Evolutionary conservation across 2,888 invertebrate species (phyloP).

Genomic region (Trisateles emortualis): DNA sequence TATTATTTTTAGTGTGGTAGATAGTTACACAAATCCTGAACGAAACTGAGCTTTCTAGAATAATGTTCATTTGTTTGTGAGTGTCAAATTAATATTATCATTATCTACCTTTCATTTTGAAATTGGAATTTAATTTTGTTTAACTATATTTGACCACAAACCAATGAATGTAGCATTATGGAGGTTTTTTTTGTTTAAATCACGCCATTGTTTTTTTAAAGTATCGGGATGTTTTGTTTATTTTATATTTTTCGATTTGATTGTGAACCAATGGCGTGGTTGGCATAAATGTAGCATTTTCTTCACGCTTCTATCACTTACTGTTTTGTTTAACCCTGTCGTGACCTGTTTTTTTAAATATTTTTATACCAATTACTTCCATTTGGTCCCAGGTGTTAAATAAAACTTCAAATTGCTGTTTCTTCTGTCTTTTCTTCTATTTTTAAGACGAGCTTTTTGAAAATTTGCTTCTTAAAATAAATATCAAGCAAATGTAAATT

Average conservation of each 20-base stretch:
- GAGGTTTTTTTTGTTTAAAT: slow-evolving; percentile 63
- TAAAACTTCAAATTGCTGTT: slow-evolving; percentile 81
- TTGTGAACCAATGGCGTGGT: slow-evolving; percentile 66
- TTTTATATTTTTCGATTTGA: slow-evolving; percentile 19
- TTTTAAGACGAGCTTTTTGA: slow-evolving; percentile 66
- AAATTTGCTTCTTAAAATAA: slow-evolving; percentile 66
- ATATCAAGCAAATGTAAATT: slow-evolving; percentile 38
- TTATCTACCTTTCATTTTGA: neutral
- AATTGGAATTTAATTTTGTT: neutral
- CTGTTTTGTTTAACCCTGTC: slow-evolving; percentile 83
- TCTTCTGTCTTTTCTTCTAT: slow-evolving; percentile 69
- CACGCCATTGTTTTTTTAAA: slow-evolving; percentile 66
- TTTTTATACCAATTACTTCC: slow-evolving; percentile 47
- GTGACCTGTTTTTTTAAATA: slow-evolving; percentile 62
- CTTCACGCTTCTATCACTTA: slow-evolving; percentile 78
- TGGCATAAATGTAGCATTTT: slow-evolving; percentile 56
- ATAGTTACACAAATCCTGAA: slow-evolving; percentile 78
- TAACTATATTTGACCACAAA: slow-evolving; percentile 61
- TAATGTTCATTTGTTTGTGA: slow-evolving; percentile 78
- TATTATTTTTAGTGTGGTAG: slow-evolving; percentile 65
- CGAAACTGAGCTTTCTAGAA: slow-evolving; percentile 82
- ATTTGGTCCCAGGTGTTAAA: slow-evolving; percentile 82
- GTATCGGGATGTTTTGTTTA: neutral
- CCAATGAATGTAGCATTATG: slow-evolving; percentile 75
- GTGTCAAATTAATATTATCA: slow-evolving; percentile 28